A percentile compares a stretch with the other conserved stretches of the same genome.
Conservation (phyloP, 2,888 invertebrate species). For the Stenoptilia bipunctidactyla region DNA sequence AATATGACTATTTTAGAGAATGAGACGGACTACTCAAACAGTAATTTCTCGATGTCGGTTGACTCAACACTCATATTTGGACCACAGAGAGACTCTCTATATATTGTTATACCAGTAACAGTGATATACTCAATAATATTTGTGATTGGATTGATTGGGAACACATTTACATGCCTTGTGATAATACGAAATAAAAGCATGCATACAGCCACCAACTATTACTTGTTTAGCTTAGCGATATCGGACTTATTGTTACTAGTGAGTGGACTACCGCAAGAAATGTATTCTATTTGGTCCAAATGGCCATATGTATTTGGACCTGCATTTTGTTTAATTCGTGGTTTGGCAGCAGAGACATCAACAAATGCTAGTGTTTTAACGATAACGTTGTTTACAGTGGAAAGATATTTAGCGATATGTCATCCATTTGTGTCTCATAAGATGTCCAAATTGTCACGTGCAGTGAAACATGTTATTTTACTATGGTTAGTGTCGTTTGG, state of each 20-base stretch:
- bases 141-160: slow-evolving; percentile 83
- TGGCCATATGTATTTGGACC: slow-evolving; percentile 85
- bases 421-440: slow-evolving; percentile 80
- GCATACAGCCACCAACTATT: slow-evolving; percentile 86
- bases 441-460: slow-evolving; percentile 88
- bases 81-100: slow-evolving; percentile 66
- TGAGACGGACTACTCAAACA: too few species aligned
- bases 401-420: slow-evolving; percentile 76
- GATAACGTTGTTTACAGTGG: slow-evolving; percentile 88
- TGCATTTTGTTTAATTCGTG: slow-evolving; percentile 82
- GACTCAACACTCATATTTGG: slow-evolving; percentile 46
- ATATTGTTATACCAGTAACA: slow-evolving; percentile 79
- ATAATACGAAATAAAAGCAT: slow-evolving; percentile 85
- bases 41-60: slow-evolving; percentile 13
- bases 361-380: slow-evolving; percentile 83
- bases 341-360: slow-evolving; percentile 84
- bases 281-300: slow-evolving; percentile 82
- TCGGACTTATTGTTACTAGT: slow-evolving; percentile 84
- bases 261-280: slow-evolving; percentile 86
- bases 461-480: slow-evolving; percentile 82
- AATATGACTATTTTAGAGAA: too few species aligned
- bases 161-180: slow-evolving; percentile 87
- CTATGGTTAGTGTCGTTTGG: slow-evolving; percentile 86
- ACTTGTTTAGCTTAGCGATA: slow-evolving; percentile 86
- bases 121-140: slow-evolving; percentile 84